These are phyloP conservation scores for Tipula unca DNA, from an alignment of 2,888 invertebrate genomes.

Conservation along the genomic window DNA sequence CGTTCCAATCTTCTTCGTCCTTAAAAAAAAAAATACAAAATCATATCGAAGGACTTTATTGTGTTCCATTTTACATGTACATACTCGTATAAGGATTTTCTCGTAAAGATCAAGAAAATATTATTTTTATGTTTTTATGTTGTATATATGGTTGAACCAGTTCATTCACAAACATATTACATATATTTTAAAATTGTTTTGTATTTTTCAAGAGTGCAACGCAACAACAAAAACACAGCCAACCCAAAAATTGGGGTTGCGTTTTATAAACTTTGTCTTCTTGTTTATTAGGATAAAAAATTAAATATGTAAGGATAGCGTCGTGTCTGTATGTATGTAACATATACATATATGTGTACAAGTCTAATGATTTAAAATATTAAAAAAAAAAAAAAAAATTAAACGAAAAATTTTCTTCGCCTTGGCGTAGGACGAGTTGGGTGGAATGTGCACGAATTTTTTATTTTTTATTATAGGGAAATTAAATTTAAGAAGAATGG, in stretches of 20 bases:
- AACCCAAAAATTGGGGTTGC: neutral
- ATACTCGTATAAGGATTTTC: neutral
- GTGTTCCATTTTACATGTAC: neutral
- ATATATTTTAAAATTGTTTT: neutral
- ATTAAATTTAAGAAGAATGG: neutral
- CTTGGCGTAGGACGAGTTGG: neutral
- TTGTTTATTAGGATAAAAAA: neutral
- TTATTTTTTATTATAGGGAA: neutral
- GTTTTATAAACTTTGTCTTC: neutral
- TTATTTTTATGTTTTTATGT: neutral
- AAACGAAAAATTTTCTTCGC: neutral
- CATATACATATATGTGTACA: neutral
- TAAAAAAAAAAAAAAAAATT: neutral
- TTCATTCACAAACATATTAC: neutral
- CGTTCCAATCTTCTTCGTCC: neutral
- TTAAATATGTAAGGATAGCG: neutral
- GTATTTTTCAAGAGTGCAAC: neutral
- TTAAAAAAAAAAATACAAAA: neutral
- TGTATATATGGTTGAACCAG: neutral
- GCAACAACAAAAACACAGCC: neutral
- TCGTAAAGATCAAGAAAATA: neutral
- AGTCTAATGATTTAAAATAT: neutral
- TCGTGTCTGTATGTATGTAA: neutral
- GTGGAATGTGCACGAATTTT: neutral
- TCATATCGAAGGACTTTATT: neutral